phyloP scores from a whole-genome alignment of 2,888 invertebrate species.

The Lochmaea capreae region DNA sequence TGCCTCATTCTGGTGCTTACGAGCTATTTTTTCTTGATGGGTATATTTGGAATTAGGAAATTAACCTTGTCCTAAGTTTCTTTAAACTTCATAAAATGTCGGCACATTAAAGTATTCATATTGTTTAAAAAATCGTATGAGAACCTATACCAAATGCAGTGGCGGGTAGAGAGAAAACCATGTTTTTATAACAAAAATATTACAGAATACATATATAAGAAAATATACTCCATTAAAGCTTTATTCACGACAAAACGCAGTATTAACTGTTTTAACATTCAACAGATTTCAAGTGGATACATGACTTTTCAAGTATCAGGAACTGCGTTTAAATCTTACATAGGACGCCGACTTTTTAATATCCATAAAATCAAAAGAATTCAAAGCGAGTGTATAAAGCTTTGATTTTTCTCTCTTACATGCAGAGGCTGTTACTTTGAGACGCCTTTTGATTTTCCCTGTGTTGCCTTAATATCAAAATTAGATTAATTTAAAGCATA shows the following conservation, averaged over 20 bases:
- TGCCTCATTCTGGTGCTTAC: too few species aligned
- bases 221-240: too few species aligned
- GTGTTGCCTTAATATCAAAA: slow-evolving; percentile 19
- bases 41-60: too few species aligned
- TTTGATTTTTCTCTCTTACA: slow-evolving; percentile 17
- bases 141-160: too few species aligned
- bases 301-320: slow-evolving; percentile 17
- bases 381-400: slow-evolving; percentile 6
- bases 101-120: too few species aligned
- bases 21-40: too few species aligned
- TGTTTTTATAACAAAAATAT: too few species aligned
- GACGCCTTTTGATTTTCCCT: slow-evolving; percentile 24
- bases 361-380: slow-evolving; percentile 28
- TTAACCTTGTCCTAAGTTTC: too few species aligned
- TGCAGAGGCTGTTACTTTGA: slow-evolving; percentile 14
- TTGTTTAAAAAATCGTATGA: too few species aligned
- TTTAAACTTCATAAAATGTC: too few species aligned
- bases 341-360: slow-evolving; percentile 10
- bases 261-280: neutral
- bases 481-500: slow-evolving; percentile 21
- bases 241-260: neutral
- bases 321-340: slow-evolving; percentile 25
- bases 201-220: too few species aligned
- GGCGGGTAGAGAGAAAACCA: too few species aligned
- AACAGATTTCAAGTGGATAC: slow-evolving; percentile 16